phyloP scores from a whole-genome alignment of 2,797 vertebrate genomes.

The Galago senegalensis region DNA sequence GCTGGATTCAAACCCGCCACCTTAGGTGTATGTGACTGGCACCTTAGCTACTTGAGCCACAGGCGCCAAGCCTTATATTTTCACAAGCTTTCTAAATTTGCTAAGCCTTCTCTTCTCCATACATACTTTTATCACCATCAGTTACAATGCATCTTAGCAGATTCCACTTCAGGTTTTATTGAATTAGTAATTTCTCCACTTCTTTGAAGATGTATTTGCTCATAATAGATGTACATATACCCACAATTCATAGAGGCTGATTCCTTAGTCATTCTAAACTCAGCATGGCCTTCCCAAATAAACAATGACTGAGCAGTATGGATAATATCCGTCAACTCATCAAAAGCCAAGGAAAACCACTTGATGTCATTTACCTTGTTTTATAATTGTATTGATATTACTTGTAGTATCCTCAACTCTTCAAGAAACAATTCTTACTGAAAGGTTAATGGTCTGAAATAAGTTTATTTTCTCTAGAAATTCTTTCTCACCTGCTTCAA shows the following conservation, averaged over 20 bases:
- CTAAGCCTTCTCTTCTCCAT: neutral
- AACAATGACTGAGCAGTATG: neutral
- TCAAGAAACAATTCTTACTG: conserved; percentile 5
- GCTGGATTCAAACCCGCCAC: too few relatives aligned
- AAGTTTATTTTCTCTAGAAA: conserved; percentile 35
- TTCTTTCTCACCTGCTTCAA: neutral
- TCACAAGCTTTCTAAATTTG: neutral
- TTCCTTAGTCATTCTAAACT: neutral
- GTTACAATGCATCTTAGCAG: neutral
- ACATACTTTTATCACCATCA: neutral
- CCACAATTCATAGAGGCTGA: neutral
- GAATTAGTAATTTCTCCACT: conserved; percentile 13
- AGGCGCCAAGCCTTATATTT: neutral
- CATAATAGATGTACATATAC: neutral
- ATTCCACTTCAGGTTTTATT: conserved; percentile 13
- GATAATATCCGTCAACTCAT: conserved; percentile 18
- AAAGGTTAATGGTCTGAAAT: neutral
- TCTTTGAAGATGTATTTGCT: conserved; percentile 27
- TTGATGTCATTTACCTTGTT: neutral
- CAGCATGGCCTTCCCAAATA: neutral
- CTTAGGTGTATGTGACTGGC: too few relatives aligned
- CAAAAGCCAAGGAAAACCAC: conserved; percentile 21
- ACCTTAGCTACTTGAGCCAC: too few relatives aligned
- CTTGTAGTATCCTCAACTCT: neutral
- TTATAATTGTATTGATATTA: conserved; percentile 17